Evolutionary conservation across 2,113 vertebrate genomes (phyloP), one percentile per base, ranked within the genome.

Genomic region (Syrrhaptes paradoxus): DNA sequence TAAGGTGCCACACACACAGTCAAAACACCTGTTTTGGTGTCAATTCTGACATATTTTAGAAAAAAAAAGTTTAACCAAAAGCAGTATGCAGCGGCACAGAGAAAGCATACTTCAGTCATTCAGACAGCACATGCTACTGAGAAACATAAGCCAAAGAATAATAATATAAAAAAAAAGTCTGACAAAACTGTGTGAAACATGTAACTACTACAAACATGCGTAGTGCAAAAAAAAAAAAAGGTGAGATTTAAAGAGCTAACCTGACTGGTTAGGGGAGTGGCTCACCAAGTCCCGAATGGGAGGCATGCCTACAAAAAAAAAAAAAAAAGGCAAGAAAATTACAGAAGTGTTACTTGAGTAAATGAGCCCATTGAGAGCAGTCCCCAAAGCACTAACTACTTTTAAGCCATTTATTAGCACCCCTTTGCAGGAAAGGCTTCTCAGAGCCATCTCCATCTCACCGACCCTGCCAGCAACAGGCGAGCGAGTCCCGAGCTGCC

Each of bases 221-320:
- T 1, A 92, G 75, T 38, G 66, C 58, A n/a, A n/a, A n/a, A n/a
- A 49, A 52, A 82, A 94, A 63, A 94, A 85, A 41, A 81, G 72
- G 94, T 58, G 94, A 97, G 89, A 96, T 94, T 82, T 54, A 94
- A 93, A 93, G 70, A 80, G 94, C 93, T 97, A 92, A 99, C 99
- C 99, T 99, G 99, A 98, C 98, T 99, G 99, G 98, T 99, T 99
- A 98, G 99, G 98, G 98, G 99, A 99, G 98, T 99, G 99, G 98
- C 99, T 99, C 98, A 99, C 99, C 98, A 98, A 99, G 98, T 99
- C 99, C 98, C 99, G 99, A 98, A 99, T 99, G 98, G 99, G 99
- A 98, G 99, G 98, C 99, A 99, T 99, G 98, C 98, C 99, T 99
- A 97, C 73, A n/a, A 26, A 77, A 87, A 87, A 96, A 85, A 95